Base-by-base conservation (phyloP, 64 coral and sea anemone genomes). In the Cladopsammia gracilis region DNA sequence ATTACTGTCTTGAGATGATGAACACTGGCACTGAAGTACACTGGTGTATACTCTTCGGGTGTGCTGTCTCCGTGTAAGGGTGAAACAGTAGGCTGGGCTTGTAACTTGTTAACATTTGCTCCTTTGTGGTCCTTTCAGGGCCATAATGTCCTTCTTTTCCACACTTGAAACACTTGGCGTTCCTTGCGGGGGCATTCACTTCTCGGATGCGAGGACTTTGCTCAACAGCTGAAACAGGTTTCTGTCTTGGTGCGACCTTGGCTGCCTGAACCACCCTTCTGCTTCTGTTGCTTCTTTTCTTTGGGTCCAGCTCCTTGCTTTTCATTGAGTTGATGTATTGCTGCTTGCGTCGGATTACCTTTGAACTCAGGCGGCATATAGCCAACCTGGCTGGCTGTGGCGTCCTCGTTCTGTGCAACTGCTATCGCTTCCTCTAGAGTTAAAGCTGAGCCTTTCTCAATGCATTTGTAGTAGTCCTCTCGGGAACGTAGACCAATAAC, bases 221-320 rank as follows among this genome's bases (percentile, higher is more conserved):
- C 75, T 77, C 75, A 48, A 54, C 75, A 77, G 48, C 56, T 22
- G 75, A 77, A 77, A 77, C 75, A 77, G 7, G 16, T 54, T 77
- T 77, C 75, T 70, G 3, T 22, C 20, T 77, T 54, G 5, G 75
- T 25, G n/a, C 24, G 10, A 26, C 6, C 13, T 71, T 71, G 25
- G 11, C 11, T 54, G 52, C 11, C 52, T 54, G 52, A 11, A 26
- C 69, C 69, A 43, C 23, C 24, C 25, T 8, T 4, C 11, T 54
- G 6, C 52, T 54, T 54, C 52, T 54, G 52, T 54, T 71, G 52
- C 10, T 53, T 53, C 51, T 53, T 53, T 53, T 53, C 4, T 54
- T 54, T 54, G 11, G 52, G 52, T 23, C 25, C 7, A 25, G 25
- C 25, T 71, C n/a, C 69, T 25, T 71, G 69, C 10, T 71, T 71